Conservation (phyloP, 2,113 vertebrate species). For the Tragelaphus strepsiceros region DNA sequence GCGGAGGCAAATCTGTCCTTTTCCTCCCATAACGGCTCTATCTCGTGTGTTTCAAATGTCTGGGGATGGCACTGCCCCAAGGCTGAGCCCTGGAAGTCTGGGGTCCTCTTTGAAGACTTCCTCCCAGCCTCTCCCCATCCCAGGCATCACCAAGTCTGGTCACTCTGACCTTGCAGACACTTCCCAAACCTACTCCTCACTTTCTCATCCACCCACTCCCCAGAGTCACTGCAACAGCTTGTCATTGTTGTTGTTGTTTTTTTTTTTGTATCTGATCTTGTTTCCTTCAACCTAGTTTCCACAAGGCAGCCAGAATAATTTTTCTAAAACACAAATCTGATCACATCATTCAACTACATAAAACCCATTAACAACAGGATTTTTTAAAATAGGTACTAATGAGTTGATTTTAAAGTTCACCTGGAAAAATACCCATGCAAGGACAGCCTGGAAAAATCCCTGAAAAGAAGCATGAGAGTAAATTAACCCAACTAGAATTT, state of each 20-base stretch:
- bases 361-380: background rate
- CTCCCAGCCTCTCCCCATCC: background rate
- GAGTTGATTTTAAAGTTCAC: constrained; percentile 7
- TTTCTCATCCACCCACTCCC: background rate
- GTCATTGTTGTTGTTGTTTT: background rate
- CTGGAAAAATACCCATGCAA: constrained; percentile 30
- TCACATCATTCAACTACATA: background rate
- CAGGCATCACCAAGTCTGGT: background rate
- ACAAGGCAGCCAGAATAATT: background rate
- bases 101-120: background rate
- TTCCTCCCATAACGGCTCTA: background rate
- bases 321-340: background rate
- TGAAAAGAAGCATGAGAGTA: background rate
- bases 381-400: background rate
- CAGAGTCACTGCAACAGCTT: background rate
- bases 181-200: background rate
- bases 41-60: background rate
- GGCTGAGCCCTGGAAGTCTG: background rate
- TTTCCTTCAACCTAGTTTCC: background rate
- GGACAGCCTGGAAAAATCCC: constrained; percentile 1
- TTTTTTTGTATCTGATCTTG: background rate
- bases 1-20: background rate
- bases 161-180: background rate
- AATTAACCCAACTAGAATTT: background rate
- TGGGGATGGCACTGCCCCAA: background rate